Base-by-base conservation (phyloP, 2,113 vertebrate species). In the Microcebus lehilahytsara region DNA sequence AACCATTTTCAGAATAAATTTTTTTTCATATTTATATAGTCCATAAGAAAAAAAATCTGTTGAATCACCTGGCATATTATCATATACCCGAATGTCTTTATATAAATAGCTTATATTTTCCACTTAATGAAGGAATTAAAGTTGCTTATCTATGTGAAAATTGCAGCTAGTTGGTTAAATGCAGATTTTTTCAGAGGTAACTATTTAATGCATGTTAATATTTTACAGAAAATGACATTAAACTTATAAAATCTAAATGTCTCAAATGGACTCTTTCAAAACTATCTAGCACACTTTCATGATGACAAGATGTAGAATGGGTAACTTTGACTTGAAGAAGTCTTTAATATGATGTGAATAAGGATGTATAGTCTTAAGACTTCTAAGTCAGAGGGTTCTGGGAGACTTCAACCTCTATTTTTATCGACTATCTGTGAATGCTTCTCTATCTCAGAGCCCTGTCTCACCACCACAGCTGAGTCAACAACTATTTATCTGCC, bases 211-310 rank as follows among this genome's bases (percentile, higher is more conserved):
- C 51, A 20, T 67, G 83, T 58, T 81, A 23, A 66, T 85, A 77
- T 74, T 85, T 92, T 13, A 85, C 30, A 95, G n/a, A 84, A 91
- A 51, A n/a, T 87, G 90, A 77, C 32, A 89, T 74, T 85, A n/a
- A 80, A 46, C 0, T 80, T 60, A 53, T 22, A 62, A 87, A 74
- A 79, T 51, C 32, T 62, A 58, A 77, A 75, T n/a, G 9, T 75
- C 46, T 83, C 27, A 64, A 64, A 5, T 72, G 62, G 23, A 86
- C 34, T 60, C 92, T 34, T 69, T 92, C 75, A 80, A 92, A 89
- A 87, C 53, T 81, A 37, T 20, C 27, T 56, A 64, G 49, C 17
- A 80, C 11, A 42, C 7, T 37, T 91, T 87, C 46, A 66, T 30
- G 34, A 86, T 71, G 40, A 53, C 13, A 91, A 85, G 58, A 66